Conservation (phyloP, 2,797 vertebrate genomes). For the Naso thynnoides region DNA sequence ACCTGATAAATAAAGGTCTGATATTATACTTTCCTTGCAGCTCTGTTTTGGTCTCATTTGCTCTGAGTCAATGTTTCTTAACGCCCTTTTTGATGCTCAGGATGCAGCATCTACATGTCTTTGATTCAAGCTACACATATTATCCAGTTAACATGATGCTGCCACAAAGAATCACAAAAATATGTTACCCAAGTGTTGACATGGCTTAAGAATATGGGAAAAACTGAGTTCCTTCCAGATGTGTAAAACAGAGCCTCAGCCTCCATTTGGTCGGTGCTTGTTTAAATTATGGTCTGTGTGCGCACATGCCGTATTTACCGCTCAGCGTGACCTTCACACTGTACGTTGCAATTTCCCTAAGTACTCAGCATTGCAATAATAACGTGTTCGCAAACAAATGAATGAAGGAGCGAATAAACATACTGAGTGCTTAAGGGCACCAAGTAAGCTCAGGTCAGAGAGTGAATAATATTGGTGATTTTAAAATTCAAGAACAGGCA, state of each 20-base stretch:
- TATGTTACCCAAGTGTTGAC: neutral
- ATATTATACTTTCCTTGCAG: neutral
- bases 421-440: neutral
- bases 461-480: neutral
- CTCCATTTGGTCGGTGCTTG: constrained; percentile 25
- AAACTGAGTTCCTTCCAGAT: constrained; percentile 22
- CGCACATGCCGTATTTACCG: constrained; percentile 43
- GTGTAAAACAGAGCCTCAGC: constrained; percentile 30
- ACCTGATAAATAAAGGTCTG: neutral
- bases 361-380: constrained; percentile 57
- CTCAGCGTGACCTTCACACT: constrained; percentile 63
- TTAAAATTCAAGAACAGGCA: neutral
- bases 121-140: neutral
- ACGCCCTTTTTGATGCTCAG: neutral
- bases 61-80: neutral
- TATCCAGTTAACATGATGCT: neutral
- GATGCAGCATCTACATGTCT: neutral
- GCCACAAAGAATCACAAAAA: neutral
- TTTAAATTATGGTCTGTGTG: constrained; percentile 54
- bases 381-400: constrained; percentile 59
- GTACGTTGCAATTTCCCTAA: constrained; percentile 64
- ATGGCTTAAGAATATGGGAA: neutral
- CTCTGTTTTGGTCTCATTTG: constrained; percentile 10
- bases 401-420: constrained; percentile 59
- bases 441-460: neutral